A percentile compares a stretch with the other conserved stretches of the same genome.
These are phyloP conservation scores for Melanogrammus aeglefinus DNA, from an alignment of 2,797 vertebrate genomes.

Conservation along the genomic window DNA sequence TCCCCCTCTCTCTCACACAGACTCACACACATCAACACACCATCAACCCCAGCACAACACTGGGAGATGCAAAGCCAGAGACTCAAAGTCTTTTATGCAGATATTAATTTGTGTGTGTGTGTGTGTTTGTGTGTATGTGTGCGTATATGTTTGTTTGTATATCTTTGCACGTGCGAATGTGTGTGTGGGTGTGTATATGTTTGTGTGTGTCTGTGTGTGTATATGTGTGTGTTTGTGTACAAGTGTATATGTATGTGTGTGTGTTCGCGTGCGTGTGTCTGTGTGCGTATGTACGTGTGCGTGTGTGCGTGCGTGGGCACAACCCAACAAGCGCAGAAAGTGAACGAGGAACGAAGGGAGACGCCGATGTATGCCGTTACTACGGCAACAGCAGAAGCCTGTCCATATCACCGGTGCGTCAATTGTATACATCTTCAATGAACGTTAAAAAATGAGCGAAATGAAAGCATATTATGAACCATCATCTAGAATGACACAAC, in stretches of 20 bases:
- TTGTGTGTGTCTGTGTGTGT: background rate
- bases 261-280: too few species aligned
- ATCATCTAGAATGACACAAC: background rate
- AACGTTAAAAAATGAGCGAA: too few species aligned
- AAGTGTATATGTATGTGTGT: too few species aligned
- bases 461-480: too few species aligned
- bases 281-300: too few species aligned
- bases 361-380: background rate
- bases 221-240: background rate
- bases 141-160: too few species aligned
- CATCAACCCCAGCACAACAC: background rate
- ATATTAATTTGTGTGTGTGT: background rate
- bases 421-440: background rate
- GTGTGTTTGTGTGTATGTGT: background rate
- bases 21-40: conserved; percentile 1
- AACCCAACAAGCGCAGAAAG: too few species aligned
- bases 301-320: too few species aligned
- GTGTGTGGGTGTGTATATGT: background rate
- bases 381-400: background rate
- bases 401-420: background rate
- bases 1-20: conserved; percentile 16
- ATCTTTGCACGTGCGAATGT: too few species aligned
- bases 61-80: background rate
- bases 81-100: background rate
- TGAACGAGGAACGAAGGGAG: too few species aligned